Percentiles rank a stretch among this genome's conserved stretches.
Conservation (phyloP, 2,888 invertebrate genomes). For the Netelia virgata region DNA sequence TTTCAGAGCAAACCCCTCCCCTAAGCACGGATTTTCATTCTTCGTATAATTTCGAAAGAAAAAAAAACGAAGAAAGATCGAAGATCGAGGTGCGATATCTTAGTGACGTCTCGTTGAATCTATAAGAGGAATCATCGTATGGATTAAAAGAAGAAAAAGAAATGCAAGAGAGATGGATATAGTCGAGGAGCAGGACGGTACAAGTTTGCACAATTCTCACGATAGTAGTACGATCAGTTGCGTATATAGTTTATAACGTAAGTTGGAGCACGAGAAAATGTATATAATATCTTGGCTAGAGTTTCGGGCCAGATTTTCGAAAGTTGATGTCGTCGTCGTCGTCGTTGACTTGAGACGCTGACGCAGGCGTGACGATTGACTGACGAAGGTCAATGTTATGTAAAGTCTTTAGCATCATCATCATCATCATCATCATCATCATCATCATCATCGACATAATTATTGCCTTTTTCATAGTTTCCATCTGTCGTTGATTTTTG, state of each 20-base stretch:
- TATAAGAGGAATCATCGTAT: neutral
- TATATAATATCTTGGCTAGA: slow-evolving; percentile 7
- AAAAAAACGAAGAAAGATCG: slow-evolving; percentile 11
- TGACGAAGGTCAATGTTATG: slow-evolving; percentile 82
- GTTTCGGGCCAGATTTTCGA: slow-evolving; percentile 63
- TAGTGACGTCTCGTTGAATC: neutral
- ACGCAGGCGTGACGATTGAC: slow-evolving; percentile 77
- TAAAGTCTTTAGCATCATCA: slow-evolving; percentile 74
- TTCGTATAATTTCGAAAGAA: neutral
- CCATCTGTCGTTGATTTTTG: slow-evolving; percentile 42
- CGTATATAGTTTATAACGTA: neutral
- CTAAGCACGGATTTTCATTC: neutral
- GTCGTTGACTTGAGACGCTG: slow-evolving; percentile 71
- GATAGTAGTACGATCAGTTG: slow-evolving; percentile 18
- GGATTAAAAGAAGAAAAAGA: neutral
- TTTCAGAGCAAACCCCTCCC: slow-evolving; percentile 5
- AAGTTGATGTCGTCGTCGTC: slow-evolving; percentile 68
- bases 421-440: slow-evolving; percentile 67
- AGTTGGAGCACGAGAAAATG: slow-evolving; percentile 43
- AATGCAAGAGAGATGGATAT: neutral
- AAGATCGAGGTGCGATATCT: neutral
- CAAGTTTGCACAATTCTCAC: slow-evolving; percentile 33
- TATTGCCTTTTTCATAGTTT: slow-evolving; percentile 6
- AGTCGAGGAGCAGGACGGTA: slow-evolving; percentile 11
- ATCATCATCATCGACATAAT: slow-evolving; percentile 52